Percentiles rank a stretch among this genome's conserved stretches.
These are phyloP conservation scores for Haemorhous mexicanus DNA, from an alignment of 2,113 vertebrate species.

Conservation along the genomic window DNA sequence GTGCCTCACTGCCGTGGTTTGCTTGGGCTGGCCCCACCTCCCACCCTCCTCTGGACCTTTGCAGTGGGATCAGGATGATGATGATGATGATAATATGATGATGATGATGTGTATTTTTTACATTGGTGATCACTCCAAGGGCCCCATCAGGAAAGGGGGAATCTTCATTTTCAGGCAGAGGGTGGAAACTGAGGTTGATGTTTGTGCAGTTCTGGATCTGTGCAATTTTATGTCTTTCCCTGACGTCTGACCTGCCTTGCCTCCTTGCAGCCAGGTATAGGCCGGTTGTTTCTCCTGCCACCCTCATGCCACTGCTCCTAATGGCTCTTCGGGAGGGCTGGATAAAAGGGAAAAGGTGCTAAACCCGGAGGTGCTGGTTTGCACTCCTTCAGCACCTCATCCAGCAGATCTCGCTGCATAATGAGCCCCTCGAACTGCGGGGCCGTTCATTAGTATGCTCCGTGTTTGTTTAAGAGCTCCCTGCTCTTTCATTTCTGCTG, in stretches of 20 bases:
- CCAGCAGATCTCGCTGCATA: slow-evolving; percentile 28
- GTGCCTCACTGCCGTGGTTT: not conserved
- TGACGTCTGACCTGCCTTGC: not conserved
- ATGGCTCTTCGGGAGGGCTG: not conserved
- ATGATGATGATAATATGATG: not conserved
- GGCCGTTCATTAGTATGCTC: slow-evolving; percentile 15
- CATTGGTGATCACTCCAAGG: not conserved
- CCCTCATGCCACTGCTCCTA: not conserved
- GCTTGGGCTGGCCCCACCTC: not conserved
- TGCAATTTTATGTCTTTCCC: not conserved
- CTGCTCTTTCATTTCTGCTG: slow-evolving; percentile 23
- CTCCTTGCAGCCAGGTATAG: not conserved
- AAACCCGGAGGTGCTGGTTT: slow-evolving; percentile 23
- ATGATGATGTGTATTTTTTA: not conserved
- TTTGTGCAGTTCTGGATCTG: not conserved
- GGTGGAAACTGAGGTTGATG: not conserved
- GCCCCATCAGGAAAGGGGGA: not conserved
- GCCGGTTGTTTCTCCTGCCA: not conserved
- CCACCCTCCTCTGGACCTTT: not conserved
- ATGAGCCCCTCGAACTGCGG: not conserved
- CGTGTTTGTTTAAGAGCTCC: slow-evolving; percentile 40
- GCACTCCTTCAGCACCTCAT: slow-evolving; percentile 8
- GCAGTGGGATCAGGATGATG: not conserved
- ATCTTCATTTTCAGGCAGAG: not conserved
- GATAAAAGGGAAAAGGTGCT: slow-evolving; percentile 19